Evolutionary conservation across 2,113 vertebrate genomes (phyloP), one percentile per base, ranked within the genome.

Genomic region (Pachypanchax playfairii): DNA sequence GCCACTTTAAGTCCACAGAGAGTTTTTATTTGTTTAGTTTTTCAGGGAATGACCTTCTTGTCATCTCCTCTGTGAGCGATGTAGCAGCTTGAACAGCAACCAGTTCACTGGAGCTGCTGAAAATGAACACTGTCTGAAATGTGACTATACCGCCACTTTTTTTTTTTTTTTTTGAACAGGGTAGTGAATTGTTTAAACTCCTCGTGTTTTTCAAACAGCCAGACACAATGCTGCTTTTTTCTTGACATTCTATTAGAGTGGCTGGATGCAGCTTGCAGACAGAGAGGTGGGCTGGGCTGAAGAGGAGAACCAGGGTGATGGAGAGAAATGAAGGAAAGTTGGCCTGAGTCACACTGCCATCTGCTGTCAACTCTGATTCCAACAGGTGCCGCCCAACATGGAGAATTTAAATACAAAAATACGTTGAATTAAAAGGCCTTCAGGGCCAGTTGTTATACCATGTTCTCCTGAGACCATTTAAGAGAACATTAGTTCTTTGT

Each of bases 321-420:
- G 22, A 31, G 31, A 22, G n/a, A n/a, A n/a, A n/a, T n/a, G n/a
- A 12, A 5, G 4, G 6, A 49, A 9, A 20, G 33, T n/a, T 83
- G 53, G 57, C 59, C 84, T 84, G 59, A 82, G 70, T 80, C 79
- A 85, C 50, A 91, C 75, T 92, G 91, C 91, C 91, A 91, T 88
- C 91, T 92, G 87, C 82, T 86, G 91, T 62, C 41, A 8, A 28
- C 7, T 38, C 9, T 20, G 4, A 21, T 22, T 41, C 33, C 63
- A 75, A 71, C 64, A 70, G 57, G 70, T 44, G 63, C 56, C 46
- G 31, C 55, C 53, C 70, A 29, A 52, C 62, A 64, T 60, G 21
- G 53, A 70, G 74, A 74, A 3, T 17, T 49, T 24, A 6, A 42
- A 64, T 38, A 29, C 21, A 35, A 21, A 52, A 55, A 52, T 5